Conservation (phyloP, 2,113 vertebrate genomes). For the Crocuta crocuta region DNA sequence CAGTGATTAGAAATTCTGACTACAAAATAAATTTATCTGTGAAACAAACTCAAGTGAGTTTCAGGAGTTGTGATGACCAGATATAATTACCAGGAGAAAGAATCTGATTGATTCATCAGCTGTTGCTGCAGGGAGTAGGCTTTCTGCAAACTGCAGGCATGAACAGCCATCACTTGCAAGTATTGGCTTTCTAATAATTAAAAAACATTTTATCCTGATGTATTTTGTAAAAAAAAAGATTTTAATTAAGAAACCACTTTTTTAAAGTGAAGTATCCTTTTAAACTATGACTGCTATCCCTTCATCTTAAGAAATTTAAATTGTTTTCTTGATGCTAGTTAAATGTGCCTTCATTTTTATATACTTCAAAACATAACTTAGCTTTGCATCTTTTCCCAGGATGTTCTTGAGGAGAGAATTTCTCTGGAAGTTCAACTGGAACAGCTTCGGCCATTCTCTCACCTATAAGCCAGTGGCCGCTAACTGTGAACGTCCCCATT, state of each 20-base stretch:
- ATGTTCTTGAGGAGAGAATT: constrained; percentile 99
- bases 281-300: neutral
- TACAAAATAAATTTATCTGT: constrained; percentile 27
- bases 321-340: neutral
- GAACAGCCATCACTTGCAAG: neutral
- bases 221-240: neutral
- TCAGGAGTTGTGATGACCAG: neutral
- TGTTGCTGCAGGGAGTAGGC: neutral
- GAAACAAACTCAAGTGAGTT: constrained; percentile 20
- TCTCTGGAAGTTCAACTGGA: constrained; percentile 99
- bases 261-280: constrained; percentile 31
- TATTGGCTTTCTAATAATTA: constrained; percentile 40
- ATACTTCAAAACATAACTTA: constrained; percentile 11
- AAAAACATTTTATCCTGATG: constrained; percentile 16
- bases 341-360: neutral
- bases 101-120: neutral
- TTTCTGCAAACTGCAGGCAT: neutral
- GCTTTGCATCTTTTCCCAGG: constrained; percentile 87
- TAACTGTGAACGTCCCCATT: constrained; percentile 90
- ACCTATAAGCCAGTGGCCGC: constrained; percentile 93
- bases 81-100: neutral
- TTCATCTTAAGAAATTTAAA: neutral
- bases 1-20: constrained; percentile 49
- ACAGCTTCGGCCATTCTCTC: constrained; percentile 99
- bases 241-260: constrained; percentile 18